Percentiles rank a stretch among this genome's conserved stretches.
These are phyloP conservation scores for Cyprinodon diabolis DNA, from an alignment of 2,797 vertebrate genomes.

Conservation along the genomic window DNA sequence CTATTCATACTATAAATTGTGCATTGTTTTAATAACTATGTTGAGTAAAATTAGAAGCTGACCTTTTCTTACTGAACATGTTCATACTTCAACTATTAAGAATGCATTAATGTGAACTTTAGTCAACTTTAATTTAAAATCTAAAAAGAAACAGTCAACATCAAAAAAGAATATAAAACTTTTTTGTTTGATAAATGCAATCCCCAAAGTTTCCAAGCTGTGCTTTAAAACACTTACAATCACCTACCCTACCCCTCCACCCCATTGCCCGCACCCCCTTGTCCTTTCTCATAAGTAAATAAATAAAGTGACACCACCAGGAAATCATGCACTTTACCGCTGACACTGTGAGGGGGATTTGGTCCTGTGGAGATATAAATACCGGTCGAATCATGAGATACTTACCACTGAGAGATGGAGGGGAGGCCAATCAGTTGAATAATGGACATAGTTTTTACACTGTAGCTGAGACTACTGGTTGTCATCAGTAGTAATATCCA, in stretches of 20 bases:
- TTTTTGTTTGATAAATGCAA: conserved; percentile 27
- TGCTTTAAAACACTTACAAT: conserved; percentile 69
- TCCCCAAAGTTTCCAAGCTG: conserved; percentile 57
- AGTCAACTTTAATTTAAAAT: conserved; percentile 14
- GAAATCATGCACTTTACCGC: conserved; percentile 77
- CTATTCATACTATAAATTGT: background rate
- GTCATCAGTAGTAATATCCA: conserved; percentile 82
- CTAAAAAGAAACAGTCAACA: conserved; percentile 20
- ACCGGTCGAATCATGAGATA: conserved; percentile 81
- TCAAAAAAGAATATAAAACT: conserved; percentile 28
- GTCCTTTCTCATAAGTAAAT: conserved; percentile 74
- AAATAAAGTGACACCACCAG: conserved; percentile 75
- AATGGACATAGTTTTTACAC: conserved; percentile 80
- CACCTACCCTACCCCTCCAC: conserved; percentile 38
- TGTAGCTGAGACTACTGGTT: conserved; percentile 64
- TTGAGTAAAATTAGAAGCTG: background rate
- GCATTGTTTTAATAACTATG: background rate
- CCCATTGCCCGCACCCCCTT: conserved; percentile 20
- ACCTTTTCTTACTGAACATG: background rate
- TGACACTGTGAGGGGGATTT: conserved; percentile 61
- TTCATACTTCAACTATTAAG: background rate
- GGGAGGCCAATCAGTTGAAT: conserved; percentile 83
- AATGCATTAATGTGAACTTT: conserved; percentile 11
- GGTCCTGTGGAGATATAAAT: conserved; percentile 79
- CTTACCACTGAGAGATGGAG: conserved; percentile 76